Evolutionary conservation across 2,113 vertebrate genomes (phyloP).

Genomic region (Ceuthmochares aereus): DNA sequence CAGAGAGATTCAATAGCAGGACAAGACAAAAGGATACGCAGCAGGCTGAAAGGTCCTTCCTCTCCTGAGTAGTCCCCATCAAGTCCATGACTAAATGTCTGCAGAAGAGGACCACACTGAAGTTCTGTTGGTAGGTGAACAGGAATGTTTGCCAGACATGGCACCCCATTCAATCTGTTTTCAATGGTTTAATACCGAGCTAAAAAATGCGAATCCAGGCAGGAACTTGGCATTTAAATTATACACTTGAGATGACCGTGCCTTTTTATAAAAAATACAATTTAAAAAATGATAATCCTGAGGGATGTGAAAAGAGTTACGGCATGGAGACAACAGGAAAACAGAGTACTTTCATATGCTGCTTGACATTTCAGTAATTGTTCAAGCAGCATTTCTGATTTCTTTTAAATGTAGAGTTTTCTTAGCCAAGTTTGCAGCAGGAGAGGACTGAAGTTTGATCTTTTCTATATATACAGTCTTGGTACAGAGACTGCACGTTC

Average conservation of each 20-base stretch:
- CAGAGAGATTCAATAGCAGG: constrained; percentile 8
- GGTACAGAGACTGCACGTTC: neutral
- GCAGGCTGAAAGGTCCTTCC: neutral
- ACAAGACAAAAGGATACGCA: neutral
- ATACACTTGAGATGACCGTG: neutral
- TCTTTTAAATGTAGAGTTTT: neutral
- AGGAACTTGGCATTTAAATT: neutral
- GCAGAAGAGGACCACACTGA: neutral
- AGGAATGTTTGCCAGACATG: neutral
- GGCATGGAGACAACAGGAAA: neutral
- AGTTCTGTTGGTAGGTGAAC: neutral
- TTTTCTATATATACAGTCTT: neutral
- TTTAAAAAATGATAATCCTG: neutral
- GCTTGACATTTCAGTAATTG: constrained; percentile 15
- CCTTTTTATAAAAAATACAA: neutral
- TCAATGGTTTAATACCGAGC: neutral
- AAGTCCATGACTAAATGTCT: neutral
- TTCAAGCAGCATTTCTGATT: neutral
- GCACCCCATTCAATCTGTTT: neutral
- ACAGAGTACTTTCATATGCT: neutral
- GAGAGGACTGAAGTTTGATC: neutral
- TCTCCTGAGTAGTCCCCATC: neutral
- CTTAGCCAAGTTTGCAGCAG: neutral
- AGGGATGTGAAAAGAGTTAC: neutral
- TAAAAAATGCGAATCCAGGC: constrained; percentile 13